These are phyloP conservation scores for Mobula birostris DNA, from an alignment of 2,113 vertebrate genomes.

Conservation along the genomic window DNA sequence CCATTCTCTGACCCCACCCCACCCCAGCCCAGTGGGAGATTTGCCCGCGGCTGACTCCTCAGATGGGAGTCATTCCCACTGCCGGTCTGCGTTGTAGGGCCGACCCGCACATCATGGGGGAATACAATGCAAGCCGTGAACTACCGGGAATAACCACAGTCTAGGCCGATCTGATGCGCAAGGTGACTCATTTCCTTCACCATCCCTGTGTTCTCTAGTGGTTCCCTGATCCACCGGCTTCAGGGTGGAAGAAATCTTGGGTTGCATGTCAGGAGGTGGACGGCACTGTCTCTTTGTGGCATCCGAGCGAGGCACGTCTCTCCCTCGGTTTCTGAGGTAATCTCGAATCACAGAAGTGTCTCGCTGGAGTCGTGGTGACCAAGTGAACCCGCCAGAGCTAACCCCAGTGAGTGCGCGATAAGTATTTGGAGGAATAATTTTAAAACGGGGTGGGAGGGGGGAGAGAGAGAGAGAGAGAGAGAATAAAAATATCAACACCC, in stretches of 20 bases:
- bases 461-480: too few species aligned
- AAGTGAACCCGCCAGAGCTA: not conserved
- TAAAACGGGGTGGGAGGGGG: not conserved
- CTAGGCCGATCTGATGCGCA: not conserved
- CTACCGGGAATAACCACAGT: not conserved
- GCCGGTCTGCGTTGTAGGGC: not conserved
- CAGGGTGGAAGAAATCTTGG: too few species aligned
- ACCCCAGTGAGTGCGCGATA: not conserved
- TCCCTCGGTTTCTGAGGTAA: too few species aligned
- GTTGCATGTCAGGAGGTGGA: too few species aligned
- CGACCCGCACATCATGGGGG: not conserved
- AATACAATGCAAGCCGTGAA: not conserved
- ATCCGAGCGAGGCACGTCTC: too few species aligned
- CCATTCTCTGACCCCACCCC: not conserved
- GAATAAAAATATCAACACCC: not conserved
- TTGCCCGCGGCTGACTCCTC: not conserved
- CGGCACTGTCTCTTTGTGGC: too few species aligned
- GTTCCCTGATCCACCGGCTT: too few species aligned
- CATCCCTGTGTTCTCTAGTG: too few species aligned
- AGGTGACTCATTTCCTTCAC: not conserved
- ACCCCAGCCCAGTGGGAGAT: not conserved
- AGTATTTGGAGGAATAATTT: not conserved
- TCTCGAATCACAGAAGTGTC: too few species aligned
- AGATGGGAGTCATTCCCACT: not conserved
- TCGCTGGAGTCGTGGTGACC: not conserved